phyloP scores from a whole-genome alignment of 2,113 vertebrate genomes.

The Pelusios castaneus region DNA sequence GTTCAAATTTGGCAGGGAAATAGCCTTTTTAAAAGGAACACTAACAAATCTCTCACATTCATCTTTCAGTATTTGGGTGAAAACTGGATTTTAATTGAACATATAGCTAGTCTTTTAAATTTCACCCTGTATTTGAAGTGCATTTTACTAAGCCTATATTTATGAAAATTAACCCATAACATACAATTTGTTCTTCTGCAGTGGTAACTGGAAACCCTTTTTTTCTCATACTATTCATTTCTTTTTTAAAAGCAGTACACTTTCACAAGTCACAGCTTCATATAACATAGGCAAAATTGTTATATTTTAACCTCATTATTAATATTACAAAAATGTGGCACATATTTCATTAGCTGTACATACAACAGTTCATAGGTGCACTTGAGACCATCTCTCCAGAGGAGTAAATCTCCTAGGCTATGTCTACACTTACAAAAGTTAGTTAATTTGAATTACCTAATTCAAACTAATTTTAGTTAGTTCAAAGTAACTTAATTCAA shows the following conservation, averaged over 20 bases:
- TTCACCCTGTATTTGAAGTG: not conserved
- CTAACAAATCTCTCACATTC: not conserved
- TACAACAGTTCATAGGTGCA: not conserved
- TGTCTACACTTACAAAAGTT: no score
- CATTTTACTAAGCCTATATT: not conserved
- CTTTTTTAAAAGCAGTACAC: not conserved
- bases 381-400: not conserved
- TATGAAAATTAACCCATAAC: not conserved
- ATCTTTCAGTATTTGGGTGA: not conserved
- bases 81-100: not conserved
- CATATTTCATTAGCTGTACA: not conserved
- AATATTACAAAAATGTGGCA: not conserved
- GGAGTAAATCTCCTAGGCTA: not conserved
- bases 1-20: not conserved
- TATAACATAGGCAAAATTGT: not conserved
- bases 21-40: not conserved
- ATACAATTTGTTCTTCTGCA: not conserved
- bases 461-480: no score
- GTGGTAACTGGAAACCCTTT: not conserved
- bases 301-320: not conserved
- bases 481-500: no score
- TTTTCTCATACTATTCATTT: not conserved
- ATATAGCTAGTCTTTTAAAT: not conserved
- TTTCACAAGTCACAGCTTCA: not conserved
- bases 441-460: no score